Conservation (phyloP, 2,797 vertebrate species). For the Limosa lapponica region DNA sequence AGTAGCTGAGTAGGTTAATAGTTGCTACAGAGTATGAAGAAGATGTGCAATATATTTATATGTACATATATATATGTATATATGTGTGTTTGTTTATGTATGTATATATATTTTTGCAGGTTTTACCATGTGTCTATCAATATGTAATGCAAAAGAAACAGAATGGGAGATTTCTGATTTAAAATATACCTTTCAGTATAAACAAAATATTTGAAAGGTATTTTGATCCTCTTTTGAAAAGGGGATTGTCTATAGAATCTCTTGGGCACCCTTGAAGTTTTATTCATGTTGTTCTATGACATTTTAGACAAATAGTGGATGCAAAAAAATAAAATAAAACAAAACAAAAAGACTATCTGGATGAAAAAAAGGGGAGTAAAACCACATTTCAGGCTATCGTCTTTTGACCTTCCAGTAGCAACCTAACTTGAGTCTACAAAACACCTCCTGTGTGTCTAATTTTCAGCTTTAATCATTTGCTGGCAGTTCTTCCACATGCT, state of each 20-base stretch:
- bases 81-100: too few species aligned
- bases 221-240: neutral
- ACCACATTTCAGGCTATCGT: neutral
- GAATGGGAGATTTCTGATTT: neutral
- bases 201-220: neutral
- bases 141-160: neutral
- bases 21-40: neutral
- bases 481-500: neutral
- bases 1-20: neutral
- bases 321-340: neutral
- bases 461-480: neutral
- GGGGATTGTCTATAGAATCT: neutral
- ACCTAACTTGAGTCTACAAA: neutral
- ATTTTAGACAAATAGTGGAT: neutral
- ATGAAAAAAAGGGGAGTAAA: neutral
- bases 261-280: neutral
- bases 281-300: neutral
- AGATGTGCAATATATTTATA: neutral
- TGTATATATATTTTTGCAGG: neutral
- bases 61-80: accelerated
- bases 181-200: neutral
- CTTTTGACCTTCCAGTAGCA: neutral
- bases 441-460: neutral
- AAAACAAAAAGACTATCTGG: neutral
- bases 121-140: neutral